phyloP scores from a whole-genome alignment of 2,113 vertebrate genomes.

The Tiliqua scincoides region DNA sequence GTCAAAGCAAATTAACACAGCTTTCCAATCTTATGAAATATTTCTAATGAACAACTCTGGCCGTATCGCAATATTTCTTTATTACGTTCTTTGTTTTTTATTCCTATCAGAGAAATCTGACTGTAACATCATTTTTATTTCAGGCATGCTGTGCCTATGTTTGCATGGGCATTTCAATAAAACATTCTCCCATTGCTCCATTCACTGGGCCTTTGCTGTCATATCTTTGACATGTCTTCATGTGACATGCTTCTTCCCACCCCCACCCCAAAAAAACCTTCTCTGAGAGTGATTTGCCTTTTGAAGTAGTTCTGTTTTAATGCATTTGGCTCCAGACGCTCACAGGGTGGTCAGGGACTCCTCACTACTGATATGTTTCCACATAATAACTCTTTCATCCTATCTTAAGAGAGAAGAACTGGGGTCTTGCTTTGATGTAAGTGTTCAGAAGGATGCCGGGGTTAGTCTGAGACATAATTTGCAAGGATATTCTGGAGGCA shows the following conservation, averaged over 20 bases:
- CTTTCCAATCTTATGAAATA: not conserved
- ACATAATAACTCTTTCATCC: not conserved
- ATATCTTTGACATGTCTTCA: constrained; percentile 26
- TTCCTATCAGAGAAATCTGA: not conserved
- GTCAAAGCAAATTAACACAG: not conserved
- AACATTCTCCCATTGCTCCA: constrained; percentile 24
- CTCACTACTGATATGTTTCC: rapidly evolving
- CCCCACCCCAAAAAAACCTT: not conserved
- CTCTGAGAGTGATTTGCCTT: constrained; percentile 18
- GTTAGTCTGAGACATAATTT: constrained; percentile 9
- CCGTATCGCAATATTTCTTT: not conserved
- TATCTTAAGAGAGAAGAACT: not conserved
- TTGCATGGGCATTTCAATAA: not conserved
- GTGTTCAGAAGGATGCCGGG: not conserved
- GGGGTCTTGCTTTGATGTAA: not conserved
- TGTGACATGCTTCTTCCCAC: not conserved
- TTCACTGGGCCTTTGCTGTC: not conserved
- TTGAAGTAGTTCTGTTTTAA: constrained; percentile 26
- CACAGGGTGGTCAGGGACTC: not conserved
- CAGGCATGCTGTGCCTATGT: not conserved
- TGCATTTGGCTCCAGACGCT: constrained; percentile 7
- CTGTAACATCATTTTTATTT: not conserved
- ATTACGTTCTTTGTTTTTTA: not conserved
- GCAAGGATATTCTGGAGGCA: constrained; percentile 8
- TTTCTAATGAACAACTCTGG: not conserved